Evolutionary conservation across 2,113 vertebrate genomes (phyloP).

Genomic region (Asarcornis scutulata): DNA sequence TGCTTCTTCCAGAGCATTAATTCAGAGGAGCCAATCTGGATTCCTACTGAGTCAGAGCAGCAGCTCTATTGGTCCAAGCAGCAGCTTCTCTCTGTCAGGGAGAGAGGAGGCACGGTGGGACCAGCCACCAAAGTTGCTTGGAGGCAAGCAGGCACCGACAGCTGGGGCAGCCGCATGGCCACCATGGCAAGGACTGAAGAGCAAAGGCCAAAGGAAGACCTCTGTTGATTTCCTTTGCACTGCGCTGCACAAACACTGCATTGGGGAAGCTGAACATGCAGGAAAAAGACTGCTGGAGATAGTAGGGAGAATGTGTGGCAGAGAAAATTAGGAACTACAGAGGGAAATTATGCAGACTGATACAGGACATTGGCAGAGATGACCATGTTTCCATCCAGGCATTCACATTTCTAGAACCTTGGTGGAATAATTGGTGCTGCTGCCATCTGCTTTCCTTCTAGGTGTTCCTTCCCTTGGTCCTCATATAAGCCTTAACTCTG

Average conservation of each 20-base stretch:
- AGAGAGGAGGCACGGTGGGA: rapidly evolving
- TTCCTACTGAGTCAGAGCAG: not conserved
- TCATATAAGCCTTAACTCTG: not conserved
- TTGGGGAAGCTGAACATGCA: not conserved
- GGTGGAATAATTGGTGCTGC: not conserved
- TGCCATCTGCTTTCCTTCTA: not conserved
- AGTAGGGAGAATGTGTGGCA: not conserved
- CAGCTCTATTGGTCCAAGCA: not conserved
- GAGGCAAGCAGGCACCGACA: not conserved
- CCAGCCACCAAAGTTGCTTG: not conserved
- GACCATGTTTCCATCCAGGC: not conserved
- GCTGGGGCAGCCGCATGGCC: not conserved
- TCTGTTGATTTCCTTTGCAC: not conserved
- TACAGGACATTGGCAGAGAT: not conserved
- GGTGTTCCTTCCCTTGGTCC: not conserved
- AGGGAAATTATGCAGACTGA: not conserved
- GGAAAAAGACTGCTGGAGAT: not conserved
- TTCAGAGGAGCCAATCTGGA: not conserved
- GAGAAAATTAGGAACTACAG: not conserved
- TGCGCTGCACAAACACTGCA: not conserved
- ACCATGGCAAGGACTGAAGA: not conserved
- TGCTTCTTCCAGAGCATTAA: not conserved
- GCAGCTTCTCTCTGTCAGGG: not conserved
- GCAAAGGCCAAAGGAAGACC: not conserved
- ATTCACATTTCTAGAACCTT: not conserved